A percentile compares a stretch with the other conserved stretches of the same genome.
Conservation (phyloP, 2,888 invertebrate species). For the Stenichneumon culpator region DNA sequence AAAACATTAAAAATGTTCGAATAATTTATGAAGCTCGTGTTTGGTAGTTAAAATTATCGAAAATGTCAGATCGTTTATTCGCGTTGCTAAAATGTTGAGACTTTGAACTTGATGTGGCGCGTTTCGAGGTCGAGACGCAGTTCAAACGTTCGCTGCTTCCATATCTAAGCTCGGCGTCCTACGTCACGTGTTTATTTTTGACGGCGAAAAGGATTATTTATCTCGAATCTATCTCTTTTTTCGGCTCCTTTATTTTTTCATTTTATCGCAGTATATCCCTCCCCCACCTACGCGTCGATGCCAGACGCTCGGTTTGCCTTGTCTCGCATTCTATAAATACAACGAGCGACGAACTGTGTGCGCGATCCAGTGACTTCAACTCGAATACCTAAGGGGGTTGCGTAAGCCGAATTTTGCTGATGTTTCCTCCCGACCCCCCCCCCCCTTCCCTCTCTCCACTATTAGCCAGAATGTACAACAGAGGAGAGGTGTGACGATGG, state of each 20-base stretch:
- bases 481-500: constrained; percentile 47
- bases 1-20: not conserved
- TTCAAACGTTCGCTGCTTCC: constrained; percentile 23
- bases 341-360: constrained; percentile 59
- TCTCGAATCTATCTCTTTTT: constrained; percentile 32
- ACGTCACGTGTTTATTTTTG: constrained; percentile 58
- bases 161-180: constrained; percentile 12
- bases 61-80: not conserved
- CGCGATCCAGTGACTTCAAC: constrained; percentile 80
- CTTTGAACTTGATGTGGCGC: constrained; percentile 62
- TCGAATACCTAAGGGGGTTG: constrained; percentile 76
- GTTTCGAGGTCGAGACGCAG: constrained; percentile 23
- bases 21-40: not conserved
- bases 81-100: constrained; percentile 20
- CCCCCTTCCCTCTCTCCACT: not conserved
- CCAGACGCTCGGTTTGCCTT: constrained; percentile 59
- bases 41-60: not conserved
- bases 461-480: constrained; percentile 9
- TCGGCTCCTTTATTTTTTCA: constrained; percentile 35
- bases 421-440: not conserved
- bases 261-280: constrained; percentile 5
- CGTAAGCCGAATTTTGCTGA: constrained; percentile 74
- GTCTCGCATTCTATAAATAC: constrained; percentile 80
- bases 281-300: constrained; percentile 49
- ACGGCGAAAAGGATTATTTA: constrained; percentile 49